Base-by-base conservation (phyloP, 2,113 vertebrate genomes). In the Etheostoma spectabile region DNA sequence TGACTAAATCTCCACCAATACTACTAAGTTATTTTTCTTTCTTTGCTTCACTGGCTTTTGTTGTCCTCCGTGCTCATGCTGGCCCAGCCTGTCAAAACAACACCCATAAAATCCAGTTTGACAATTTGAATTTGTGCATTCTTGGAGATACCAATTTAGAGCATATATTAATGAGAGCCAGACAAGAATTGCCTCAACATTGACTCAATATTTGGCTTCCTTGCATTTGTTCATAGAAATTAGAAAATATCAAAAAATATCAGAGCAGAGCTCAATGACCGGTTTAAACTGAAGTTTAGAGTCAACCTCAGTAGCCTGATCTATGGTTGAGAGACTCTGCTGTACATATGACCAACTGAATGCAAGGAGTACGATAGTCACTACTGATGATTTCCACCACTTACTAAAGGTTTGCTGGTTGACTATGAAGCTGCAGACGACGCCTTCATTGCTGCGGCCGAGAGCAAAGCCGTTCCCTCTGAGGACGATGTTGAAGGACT, bases 401-500 rank as follows among this genome's bases (percentile, higher is more conserved):
- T 95, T 93, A 99, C 98, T 85, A 59, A 91, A 77, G n/a, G 86
- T 96, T 0, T 96, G 96, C 74, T 95, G 94, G 0, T 97, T 95
- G 4, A 96, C 55, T 2, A 93, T 87, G 80, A 96, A 98, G 68
- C 93, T 96, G 70, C 98, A 99, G 45, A 95, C 76, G 5, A 96
- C 93, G 0, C 74, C 87, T 30, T 95, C 92, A 0, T 49, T 90
- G 67, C 63, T 94, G 56, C 93, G 94, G 5, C 96, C 97, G 0
- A 95, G n/a, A 0, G 72, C 84, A 90, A 99, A 96, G 78, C 96
- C 97, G 13, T 95, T 97, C 82, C 98, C 97, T 81, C 88, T 90
- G 52, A 99, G 93, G 63, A 99, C 97, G 18, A 99, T 94, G 35
- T 98, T 92, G 81, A 98, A 99, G 67, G 97, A 91, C 91, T 98